Percentiles rank a stretch among this genome's conserved stretches.
Conservation (phyloP, 2,797 vertebrate genomes). For the Heteromormyrus szaboi region DNA sequence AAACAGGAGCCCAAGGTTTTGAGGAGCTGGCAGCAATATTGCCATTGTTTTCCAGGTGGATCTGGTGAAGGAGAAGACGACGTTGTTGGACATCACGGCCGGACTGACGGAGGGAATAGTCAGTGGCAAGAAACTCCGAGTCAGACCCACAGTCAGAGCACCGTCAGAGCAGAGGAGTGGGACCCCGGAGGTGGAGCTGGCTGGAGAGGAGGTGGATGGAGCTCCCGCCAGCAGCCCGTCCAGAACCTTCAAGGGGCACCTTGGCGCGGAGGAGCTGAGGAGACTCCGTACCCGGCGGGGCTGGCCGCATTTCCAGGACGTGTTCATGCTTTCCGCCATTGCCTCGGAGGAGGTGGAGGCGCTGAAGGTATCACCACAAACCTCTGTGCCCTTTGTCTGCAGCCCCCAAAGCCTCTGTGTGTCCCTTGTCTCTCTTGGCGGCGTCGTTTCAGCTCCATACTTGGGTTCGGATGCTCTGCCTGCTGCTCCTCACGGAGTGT, state of each 20-base stretch:
- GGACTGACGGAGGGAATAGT: constrained; percentile 77
- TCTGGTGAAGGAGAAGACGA: constrained; percentile 69
- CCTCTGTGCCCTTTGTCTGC: neutral
- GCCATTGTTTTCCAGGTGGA: constrained; percentile 69
- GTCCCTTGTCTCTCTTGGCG: neutral
- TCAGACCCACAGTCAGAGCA: constrained; percentile 40
- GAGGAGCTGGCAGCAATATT: neutral
- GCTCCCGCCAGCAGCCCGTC: neutral
- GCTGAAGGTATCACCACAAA: constrained; percentile 69
- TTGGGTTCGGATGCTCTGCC: neutral
- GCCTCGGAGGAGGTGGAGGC: constrained; percentile 74
- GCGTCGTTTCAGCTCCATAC: neutral
- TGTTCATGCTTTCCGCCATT: constrained; percentile 90
- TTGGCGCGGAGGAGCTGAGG: constrained; percentile 47
- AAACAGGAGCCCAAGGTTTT: neutral
- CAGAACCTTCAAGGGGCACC: neutral
- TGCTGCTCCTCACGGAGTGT: neutral
- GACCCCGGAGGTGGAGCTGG: neutral
- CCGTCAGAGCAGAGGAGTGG: constrained; percentile 30
- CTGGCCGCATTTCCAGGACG: constrained; percentile 83
- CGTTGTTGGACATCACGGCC: constrained; percentile 69
- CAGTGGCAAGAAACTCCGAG: constrained; percentile 62
- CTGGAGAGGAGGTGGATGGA: neutral
- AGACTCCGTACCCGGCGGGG: constrained; percentile 53
- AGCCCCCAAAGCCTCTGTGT: neutral